Evolutionary conservation across 2,888 invertebrate genomes (phyloP).

Genomic region (Eudemis profundana): DNA sequence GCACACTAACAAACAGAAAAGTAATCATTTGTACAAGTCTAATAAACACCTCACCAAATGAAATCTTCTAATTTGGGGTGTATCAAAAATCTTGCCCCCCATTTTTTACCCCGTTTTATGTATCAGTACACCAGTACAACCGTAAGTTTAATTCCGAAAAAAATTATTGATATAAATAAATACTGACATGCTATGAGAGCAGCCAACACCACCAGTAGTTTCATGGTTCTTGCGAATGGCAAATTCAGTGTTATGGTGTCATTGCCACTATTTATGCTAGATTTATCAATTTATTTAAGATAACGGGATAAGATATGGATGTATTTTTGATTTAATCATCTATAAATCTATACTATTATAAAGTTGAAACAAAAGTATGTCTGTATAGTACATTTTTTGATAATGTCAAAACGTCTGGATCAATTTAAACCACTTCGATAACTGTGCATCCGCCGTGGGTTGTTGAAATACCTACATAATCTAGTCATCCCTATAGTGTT

Average conservation of each 20-base stretch:
- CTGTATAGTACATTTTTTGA: no score
- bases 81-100: no score
- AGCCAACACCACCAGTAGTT: constrained; percentile 55
- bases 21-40: background rate
- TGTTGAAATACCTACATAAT: no score
- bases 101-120: no score
- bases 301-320: constrained; percentile 20
- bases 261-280: constrained; percentile 23
- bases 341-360: background rate
- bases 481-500: no score
- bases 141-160: background rate
- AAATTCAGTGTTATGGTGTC: constrained; percentile 10
- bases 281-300: constrained; percentile 9
- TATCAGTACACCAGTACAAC: no score
- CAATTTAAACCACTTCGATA: no score
- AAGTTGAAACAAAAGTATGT: no score
- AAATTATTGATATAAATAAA: background rate
- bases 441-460: no score
- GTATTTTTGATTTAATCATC: constrained; percentile 14
- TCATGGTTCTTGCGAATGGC: constrained; percentile 51
- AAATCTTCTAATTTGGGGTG: no score
- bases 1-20: constrained; percentile 58
- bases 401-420: no score
- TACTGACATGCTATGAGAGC: constrained; percentile 59
- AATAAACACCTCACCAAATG: no score